Base-by-base conservation (phyloP, 2,113 vertebrate genomes). In the Synchiropus splendidus region DNA sequence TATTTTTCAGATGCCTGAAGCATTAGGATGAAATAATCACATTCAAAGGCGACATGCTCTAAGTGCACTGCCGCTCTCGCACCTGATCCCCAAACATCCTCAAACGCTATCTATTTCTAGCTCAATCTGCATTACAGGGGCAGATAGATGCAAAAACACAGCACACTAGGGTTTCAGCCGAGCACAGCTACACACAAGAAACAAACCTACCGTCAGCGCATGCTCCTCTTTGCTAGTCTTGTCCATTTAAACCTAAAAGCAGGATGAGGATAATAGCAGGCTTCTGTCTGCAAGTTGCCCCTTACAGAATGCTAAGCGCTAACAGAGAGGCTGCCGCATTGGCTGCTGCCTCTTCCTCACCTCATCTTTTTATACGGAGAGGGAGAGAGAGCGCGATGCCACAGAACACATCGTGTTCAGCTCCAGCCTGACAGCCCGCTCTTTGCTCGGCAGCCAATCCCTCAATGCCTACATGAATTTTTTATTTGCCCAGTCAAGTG, bases 391-490 rank as follows among this genome's bases (percentile, higher is more conserved):
- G 44, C 1, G 12, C 54, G 62, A 43, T 47, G 55, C 64, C 48
- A 60, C 58, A 45, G 44, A 74, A 66, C 41, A 59, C 56, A 65
- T 51, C 43, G 42, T 45, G 64, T 64, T 67, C 53, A 10, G 57
- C 71, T 73, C 69, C 67, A 51, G 51, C 58, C 67, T 15, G 70
- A 65, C 69, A 70, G 64, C 66, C 67, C 58, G 65, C 72, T 73
- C 72, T 63, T 61, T 64, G 56, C 58, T 74, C 46, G 16, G 51
- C 74, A 71, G 72, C 80, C 78, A 80, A 77, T 82, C 75, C 67
- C 72, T 63, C 65, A 67, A 55, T 61, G 59, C 50, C 59, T 60
- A 54, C 70, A 82, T 82, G 74, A 80, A 82, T 82, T 74, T 82
- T 82, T 82, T 42, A 79, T 77, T 64, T 6, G 15, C 41, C 55